Base-by-base conservation (phyloP, 2,113 vertebrate genomes). In the Verasper variegatus region DNA sequence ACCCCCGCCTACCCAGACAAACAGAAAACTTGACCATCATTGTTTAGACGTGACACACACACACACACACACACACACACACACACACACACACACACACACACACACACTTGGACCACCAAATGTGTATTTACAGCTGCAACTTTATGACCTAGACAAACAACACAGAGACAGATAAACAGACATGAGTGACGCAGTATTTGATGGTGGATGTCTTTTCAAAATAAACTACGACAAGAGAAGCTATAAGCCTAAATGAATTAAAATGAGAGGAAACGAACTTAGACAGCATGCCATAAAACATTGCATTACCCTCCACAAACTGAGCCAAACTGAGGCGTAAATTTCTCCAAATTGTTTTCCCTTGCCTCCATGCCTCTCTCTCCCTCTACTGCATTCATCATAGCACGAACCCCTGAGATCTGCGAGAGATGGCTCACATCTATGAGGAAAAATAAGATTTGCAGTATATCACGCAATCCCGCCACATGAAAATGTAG, bases 261-360 rank as follows among this genome's bases (percentile, higher is more conserved):
- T 74, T 79, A 78, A 82, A 77, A 82, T n/a, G 27, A 70, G 72
- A 73, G 89, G 88, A 86, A 90, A 88, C 65, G 5, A 66, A 88
- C 79, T 83, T 81, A 82, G 86, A 90, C 89, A 89, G 81, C 57
- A 5, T n/a, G 76, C 72, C 75, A 78, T 91, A 88, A 92, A 92
- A 86, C 86, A 79, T 70, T 20, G 62, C 64, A 81, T 84, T 71
- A 86, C 87, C 64, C 57, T 58, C 27, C 3, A 54, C 72, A 86
- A 88, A 87, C 83, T 78, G 68, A 18, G 57, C 74, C 81, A 89
- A 90, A 89, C 79, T 45, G 8, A 74, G 80, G 86, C 78, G 78
- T 87, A 88, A 79, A 87, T 90, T 85, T 86, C 68, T 80, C 85
- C 65, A 85, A 89, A 90, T 80, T 78, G 84, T 85, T 86, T 85